Evolutionary conservation across 2,113 vertebrate species (phyloP), one percentile per base, ranked within the genome.

Genomic region (Datnioides undecimradiatus): DNA sequence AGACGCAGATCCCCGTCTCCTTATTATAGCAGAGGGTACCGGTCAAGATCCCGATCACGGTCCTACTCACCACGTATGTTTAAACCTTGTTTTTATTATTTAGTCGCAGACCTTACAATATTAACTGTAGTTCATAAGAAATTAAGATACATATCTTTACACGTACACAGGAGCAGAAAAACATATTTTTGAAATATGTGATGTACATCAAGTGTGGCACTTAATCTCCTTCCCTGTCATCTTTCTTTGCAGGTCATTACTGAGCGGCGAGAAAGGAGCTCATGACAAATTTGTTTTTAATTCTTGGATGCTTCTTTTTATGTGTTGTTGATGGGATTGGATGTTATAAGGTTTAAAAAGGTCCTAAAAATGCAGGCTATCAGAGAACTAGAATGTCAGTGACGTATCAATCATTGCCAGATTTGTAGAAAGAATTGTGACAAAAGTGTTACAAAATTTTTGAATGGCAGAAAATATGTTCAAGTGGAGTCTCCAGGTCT

Each of bases 31-130:
- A 94, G 97, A 76, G 96, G 96, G 21, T 98, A 98, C 90, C 96
- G 97, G 49, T 98, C 97, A 63, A 95, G 96, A 17, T 98, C 97
- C 80, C 93, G 96, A 63, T 97, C 97, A 64, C 95, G 97, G 2
- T 98, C 97, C 57, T 97, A 98, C 73, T 98, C 97, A 0, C 97
- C 97, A 92, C 97, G 97, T 98, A 96, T 94, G 97, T 96, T 59
- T 25, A n/a, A 68, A 66, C 11, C 2, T 67, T 12, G 2, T 67
- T 78, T 80, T 23, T 29, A 1, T 41, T 12, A 25, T 33, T 34
- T 11, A 2, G 8, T 4, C 9, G 0, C 21, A 51, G 1, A 0
- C 2, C n/a, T 27, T 25, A 27, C 8, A 25, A 21, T 14, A 27
- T 40, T 14, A 11, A 16, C 8, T 40, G 12, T 0, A 17, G 2